Base-by-base conservation (phyloP, 2,888 invertebrate genomes). In the Phortica okadai region DNA sequence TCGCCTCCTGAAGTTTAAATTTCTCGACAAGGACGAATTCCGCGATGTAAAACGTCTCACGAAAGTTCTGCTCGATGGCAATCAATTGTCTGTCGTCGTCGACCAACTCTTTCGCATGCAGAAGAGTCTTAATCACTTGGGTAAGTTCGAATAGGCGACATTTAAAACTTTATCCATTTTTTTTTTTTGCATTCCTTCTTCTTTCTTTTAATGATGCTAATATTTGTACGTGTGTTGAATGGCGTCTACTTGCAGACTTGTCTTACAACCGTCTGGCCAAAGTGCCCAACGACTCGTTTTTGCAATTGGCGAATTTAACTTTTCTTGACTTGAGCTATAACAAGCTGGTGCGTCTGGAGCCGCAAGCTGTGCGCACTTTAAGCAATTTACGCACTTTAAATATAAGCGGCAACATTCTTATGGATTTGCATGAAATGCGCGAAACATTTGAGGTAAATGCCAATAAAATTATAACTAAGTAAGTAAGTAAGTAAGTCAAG, bases 311-410 rank as follows among this genome's bases (percentile, higher is more conserved):
- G 73, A 93, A 93, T 77, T 92, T 96, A 76, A 92, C 92, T 78
- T 94, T 94, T 83, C 92, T 97, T 81, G 96, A 96, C 90, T 93
- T 97, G 77, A 94, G 95, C 81, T 94, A 95, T 90, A 96, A 96
- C 89, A 95, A 95, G 91, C 92, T 96, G 82, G 94, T 94, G 83
- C 93, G 93, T 74, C 93, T 95, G 79, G 95, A 95, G 88, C 93
- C 94, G 7, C 93, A 94, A 80, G 89, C 91, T 8, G 90, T 92
- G 74, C 84, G 90, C 44, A 88, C 89, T 67, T 80, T 92, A 74
- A 83, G 80, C 84, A 93, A 93, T 64, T 91, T 96, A 75, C 93
- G 93, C 88, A 93, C 92, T 70, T 92, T 96, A 21, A 93, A 94
- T 86, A 93, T 96, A 69, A 95, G 95, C 83, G 95, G 95, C 6